Evolutionary conservation across 2,797 vertebrate species (phyloP), one percentile per base, ranked within the genome.

Genomic region (Siniperca obscura): DNA sequence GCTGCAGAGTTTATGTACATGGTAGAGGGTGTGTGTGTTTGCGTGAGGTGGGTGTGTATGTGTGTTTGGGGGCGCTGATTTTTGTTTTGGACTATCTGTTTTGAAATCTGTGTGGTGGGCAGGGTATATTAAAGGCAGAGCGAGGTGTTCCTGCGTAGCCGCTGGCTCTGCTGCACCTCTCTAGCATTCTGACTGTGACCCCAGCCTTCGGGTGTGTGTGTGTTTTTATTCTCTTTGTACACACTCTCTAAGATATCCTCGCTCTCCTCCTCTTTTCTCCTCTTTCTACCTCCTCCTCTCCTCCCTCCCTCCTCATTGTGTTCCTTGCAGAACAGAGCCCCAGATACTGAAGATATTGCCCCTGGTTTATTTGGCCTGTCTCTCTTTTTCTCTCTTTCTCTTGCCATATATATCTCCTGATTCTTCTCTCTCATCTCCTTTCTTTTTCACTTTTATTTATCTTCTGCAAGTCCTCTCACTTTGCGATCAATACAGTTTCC

Each of bases 141-240:
- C 88, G 91, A 92, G 92, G 93, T 90, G 90, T 91, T 94, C 87
- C 86, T 89, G 90, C 61, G 74, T 93, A 77, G 94, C 93, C 86
- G 89, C 48, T 68, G 86, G 94, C 92, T 92, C 87, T 55, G 70
- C 87, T 91, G 90, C 93, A 91, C 93, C 92, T 93, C 93, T 91
- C 84, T 14, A 78, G 87, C 89, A 60, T 90, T 94, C 92, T 89
- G 86, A 88, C 87, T 90, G 91, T 94, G 94, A 95, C 94, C 94
- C 85, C 91, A 89, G 93, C 94, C 93, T 89, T 86, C 76, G 94
- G 92, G 89, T 87, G 84, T 89, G 85, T 88, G 90, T 92, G 84
- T 90, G 90, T 92, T 91, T 90, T 92, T 72, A 90, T 90, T 93
- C 88, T 84, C 91, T 95, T 94, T 95, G 93, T 94, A 93, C 93